A percentile compares a stretch with the other conserved stretches of the same genome.
Evolutionary conservation across 2,113 vertebrate species (phyloP).

Genomic region (Mormyrus iriodes): DNA sequence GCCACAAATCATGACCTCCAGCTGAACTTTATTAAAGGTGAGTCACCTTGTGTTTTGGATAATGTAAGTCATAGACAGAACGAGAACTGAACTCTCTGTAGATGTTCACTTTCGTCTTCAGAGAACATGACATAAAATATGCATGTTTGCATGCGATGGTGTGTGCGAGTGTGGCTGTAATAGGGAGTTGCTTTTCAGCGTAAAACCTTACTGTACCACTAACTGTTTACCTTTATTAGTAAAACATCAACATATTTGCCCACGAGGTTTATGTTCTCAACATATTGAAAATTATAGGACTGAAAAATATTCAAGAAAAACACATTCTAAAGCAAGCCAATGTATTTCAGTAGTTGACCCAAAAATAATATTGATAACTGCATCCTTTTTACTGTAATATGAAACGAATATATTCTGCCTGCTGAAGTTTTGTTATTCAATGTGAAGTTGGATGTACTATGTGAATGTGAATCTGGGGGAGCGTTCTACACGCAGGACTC

Average conservation of each 20-base stretch:
- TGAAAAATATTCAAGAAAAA: neutral
- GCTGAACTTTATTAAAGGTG: neutral
- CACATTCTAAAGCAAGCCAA: neutral
- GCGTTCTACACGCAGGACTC: neutral
- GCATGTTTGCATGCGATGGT: neutral
- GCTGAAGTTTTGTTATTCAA: neutral
- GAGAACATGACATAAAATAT: neutral
- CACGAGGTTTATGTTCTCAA: neutral
- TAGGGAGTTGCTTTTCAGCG: neutral
- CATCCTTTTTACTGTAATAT: neutral
- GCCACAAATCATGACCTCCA: neutral
- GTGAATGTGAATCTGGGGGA: neutral
- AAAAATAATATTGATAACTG: neutral
- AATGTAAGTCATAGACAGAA: neutral
- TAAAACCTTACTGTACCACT: neutral
- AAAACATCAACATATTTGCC: neutral
- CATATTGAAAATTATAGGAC: neutral
- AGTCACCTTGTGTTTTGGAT: neutral
- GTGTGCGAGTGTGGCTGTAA: conserved; percentile 2
- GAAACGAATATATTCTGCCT: neutral
- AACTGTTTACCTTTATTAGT: neutral
- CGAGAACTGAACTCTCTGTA: neutral
- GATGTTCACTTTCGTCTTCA: neutral
- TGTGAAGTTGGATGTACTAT: neutral
- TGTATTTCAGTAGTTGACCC: neutral